phyloP scores from a whole-genome alignment of 2,797 vertebrate genomes.

The Toxotes lorentzi region DNA sequence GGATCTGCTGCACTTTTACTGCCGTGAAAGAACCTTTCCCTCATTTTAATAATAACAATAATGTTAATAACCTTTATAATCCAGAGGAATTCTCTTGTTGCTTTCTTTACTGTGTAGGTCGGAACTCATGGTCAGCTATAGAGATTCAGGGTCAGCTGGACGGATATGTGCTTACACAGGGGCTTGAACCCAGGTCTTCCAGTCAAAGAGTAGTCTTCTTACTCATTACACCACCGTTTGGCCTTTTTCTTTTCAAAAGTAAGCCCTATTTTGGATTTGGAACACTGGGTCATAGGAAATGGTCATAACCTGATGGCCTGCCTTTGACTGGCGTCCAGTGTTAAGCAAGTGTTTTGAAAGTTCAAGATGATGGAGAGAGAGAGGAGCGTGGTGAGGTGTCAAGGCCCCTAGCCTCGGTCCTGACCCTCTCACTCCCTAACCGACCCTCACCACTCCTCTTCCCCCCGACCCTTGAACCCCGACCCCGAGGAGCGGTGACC shows the following conservation, averaged over 20 bases:
- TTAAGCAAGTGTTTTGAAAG: constrained; percentile 58
- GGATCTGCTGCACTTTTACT: not conserved
- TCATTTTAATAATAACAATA: constrained; percentile 46
- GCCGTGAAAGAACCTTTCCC: not conserved
- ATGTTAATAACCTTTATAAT: constrained; percentile 26
- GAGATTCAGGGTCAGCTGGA: constrained; percentile 32
- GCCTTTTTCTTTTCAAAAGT: constrained; percentile 66
- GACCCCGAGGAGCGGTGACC: constrained; percentile 61
- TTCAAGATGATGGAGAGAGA: constrained; percentile 55
- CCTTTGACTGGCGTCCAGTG: constrained; percentile 62
- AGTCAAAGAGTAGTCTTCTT: constrained; percentile 52
- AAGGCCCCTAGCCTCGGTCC: constrained; percentile 51
- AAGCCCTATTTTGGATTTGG: constrained; percentile 34
- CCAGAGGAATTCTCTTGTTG: not conserved
- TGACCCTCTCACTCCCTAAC: constrained; percentile 71
- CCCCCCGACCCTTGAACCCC: constrained; percentile 77
- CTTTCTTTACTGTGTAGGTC: constrained; percentile 31
- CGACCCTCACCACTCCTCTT: constrained; percentile 72
- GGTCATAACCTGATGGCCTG: constrained; percentile 62
- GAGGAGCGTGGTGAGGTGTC: constrained; percentile 76
- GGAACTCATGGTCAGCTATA: constrained; percentile 25
- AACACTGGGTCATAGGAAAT: constrained; percentile 72
- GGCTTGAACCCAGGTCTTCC: constrained; percentile 57
- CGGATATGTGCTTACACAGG: constrained; percentile 48
- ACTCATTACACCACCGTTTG: constrained; percentile 50